A percentile compares a stretch with the other conserved stretches of the same genome.
These are phyloP conservation scores for Nansenia antarctica DNA, from an alignment of 2,113 vertebrate genomes.

Conservation along the genomic window DNA sequence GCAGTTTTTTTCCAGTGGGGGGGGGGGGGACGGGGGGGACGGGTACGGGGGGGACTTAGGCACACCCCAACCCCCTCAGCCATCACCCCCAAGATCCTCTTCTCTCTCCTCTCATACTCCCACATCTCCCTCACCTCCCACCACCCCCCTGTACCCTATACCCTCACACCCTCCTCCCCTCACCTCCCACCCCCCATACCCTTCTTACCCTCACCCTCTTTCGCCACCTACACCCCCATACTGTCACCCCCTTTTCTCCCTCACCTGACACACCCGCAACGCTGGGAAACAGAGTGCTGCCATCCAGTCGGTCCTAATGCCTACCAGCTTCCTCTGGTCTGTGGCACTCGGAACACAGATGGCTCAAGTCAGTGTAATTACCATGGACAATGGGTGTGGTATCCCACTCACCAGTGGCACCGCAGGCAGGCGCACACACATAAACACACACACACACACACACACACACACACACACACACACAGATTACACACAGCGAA, in stretches of 20 bases:
- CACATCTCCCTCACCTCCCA: conserved; percentile 6
- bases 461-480: conserved; percentile 11
- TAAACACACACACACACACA: background rate
- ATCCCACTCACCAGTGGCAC: conserved; percentile 65
- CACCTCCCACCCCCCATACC: conserved; percentile 26
- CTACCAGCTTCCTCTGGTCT: conserved; percentile 30
- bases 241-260: background rate
- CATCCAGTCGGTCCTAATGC: background rate
- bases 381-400: conserved; percentile 71
- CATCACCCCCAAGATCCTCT: conserved; percentile 30
- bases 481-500: conserved; percentile 41
- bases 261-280: background rate
- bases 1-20: background rate
- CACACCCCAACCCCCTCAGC: conserved; percentile 1
- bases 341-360: conserved; percentile 58
- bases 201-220: background rate
- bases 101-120: conserved; percentile 11
- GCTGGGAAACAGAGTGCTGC: too few relatives aligned
- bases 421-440: conserved; percentile 41
- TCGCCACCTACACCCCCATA: background rate
- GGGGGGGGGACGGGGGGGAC: background rate
- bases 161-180: too few relatives aligned
- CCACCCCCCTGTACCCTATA: background rate
- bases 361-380: conserved; percentile 68
- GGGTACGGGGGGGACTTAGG: too few relatives aligned